A percentile compares a stretch with the other conserved stretches of the same genome.
Conservation (phyloP, 2,888 invertebrate species). For the Cybosia mesomella region DNA sequence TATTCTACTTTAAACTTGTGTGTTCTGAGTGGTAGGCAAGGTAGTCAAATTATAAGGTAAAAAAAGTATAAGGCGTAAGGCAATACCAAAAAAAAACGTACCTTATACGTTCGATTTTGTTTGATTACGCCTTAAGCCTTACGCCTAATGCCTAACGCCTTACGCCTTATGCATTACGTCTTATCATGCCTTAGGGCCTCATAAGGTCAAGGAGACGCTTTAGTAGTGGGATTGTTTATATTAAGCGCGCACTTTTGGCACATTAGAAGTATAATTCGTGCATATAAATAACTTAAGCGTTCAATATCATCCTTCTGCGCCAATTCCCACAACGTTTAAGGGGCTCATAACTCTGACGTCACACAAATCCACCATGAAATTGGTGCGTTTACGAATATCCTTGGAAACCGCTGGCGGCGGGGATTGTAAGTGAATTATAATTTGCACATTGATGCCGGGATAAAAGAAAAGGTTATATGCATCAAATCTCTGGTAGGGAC, state of each 20-base stretch:
- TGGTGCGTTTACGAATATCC: conserved; percentile 37
- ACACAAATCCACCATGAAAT: conserved; percentile 54
- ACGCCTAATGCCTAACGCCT: too few species aligned
- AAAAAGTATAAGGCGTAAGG: too few species aligned
- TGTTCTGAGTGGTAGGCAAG: too few species aligned
- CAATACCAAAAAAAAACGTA: too few species aligned
- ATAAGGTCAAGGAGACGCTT: too few species aligned
- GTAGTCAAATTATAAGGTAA: too few species aligned
- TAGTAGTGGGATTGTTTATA: too few species aligned
- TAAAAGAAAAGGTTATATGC: conserved; percentile 13
- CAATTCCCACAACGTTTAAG: conserved; percentile 20
- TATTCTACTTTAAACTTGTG: too few species aligned
- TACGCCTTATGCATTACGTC: too few species aligned
- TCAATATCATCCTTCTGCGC: conserved; percentile 10
- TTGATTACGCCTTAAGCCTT: too few species aligned
- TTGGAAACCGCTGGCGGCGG: conserved; percentile 15
- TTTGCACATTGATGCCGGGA: conserved; percentile 19
- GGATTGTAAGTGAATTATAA: conserved; percentile 25
- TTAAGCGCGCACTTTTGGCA: background rate
- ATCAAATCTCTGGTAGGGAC: background rate
- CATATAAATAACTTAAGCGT: background rate
- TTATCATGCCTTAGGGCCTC: too few species aligned
- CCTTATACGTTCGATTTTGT: too few species aligned
- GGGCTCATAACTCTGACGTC: conserved; percentile 36
- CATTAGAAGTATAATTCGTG: background rate